These are phyloP conservation scores for Helarctos malayanus DNA, from an alignment of 2,797 vertebrate species.

Conservation along the genomic window DNA sequence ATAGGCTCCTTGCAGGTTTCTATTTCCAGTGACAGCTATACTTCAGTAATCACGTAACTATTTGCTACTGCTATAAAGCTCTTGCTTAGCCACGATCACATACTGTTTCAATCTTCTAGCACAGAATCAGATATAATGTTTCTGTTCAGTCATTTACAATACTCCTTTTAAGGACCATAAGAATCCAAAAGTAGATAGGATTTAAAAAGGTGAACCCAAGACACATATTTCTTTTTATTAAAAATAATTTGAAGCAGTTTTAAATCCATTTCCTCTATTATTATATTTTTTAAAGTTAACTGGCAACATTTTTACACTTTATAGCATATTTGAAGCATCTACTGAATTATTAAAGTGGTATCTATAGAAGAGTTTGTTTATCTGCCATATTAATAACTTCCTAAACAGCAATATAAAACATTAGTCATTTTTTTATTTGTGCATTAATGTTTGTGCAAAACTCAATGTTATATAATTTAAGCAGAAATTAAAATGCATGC, in stretches of 20 bases:
- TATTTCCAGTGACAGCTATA: slow-evolving; percentile 73
- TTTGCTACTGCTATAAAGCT: slow-evolving; percentile 76
- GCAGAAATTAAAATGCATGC: neutral
- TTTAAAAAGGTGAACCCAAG: neutral
- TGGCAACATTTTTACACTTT: neutral
- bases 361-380: neutral
- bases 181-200: neutral
- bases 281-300: slow-evolving; percentile 14
- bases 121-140: slow-evolving; percentile 70
- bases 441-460: neutral
- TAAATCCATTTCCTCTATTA: neutral
- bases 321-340: neutral
- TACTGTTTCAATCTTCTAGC: slow-evolving; percentile 82
- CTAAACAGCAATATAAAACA: neutral
- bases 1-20: slow-evolving; percentile 53
- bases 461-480: neutral
- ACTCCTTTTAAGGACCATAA: neutral
- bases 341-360: slow-evolving; percentile 43
- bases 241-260: slow-evolving; percentile 64
- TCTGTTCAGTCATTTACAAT: slow-evolving; percentile 71
- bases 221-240: neutral
- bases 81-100: slow-evolving; percentile 76
- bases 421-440: neutral
- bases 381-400: neutral
- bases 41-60: slow-evolving; percentile 76